Evolutionary conservation across 2,888 invertebrate genomes (phyloP), one percentile per base, ranked within the genome.

Genomic region (Drosophila nr. perissopoda): DNA sequence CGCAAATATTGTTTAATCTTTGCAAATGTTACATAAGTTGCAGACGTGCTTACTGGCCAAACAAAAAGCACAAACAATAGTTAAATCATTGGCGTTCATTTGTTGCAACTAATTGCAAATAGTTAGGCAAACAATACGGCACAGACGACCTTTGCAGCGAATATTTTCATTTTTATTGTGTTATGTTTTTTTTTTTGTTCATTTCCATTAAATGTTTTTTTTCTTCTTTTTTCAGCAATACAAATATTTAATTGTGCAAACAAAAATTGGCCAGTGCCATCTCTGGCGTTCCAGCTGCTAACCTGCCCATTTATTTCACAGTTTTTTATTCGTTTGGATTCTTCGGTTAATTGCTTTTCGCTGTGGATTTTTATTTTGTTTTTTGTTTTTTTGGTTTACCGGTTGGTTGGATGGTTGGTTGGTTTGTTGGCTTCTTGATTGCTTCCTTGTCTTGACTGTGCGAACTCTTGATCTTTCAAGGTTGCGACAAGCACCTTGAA

Each of bases 401-500:
- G 49, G 57, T 65, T 33, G 70, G 34, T 65, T 59, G n/a, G 59
- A 62, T 62, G 51, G 45, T 59, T 42, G 11, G 42, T 66, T 61
- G 56, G 29, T 38, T 70, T 38, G 60, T 67, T 78, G 56, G 60
- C 38, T 58, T 65, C 29, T 36, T 62, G 49, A 33, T 34, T 40
- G 57, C 65, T 82, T 82, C 76, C 80, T 72, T 58, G 73, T 82
- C 56, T 71, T 53, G 58, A 36, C 67, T 62, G 66, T 45, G 66
- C 78, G 82, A 82, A 82, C 82, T 85, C 66, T 88, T 88, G 87
- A 88, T 83, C 85, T 86, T 53, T 88, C 90, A 86, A 86, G 85
- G 85, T 83, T 86, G 76, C 49, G 70, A 65, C 63, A 71, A 71
- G 54, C 69, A 72, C 66, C 73, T 69, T 69, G 69, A 69, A 69